Evolutionary conservation across 1,140 invertebrate species (phyloP), one percentile per base, ranked within the genome.

Genomic region (Euglossa dilemma): DNA sequence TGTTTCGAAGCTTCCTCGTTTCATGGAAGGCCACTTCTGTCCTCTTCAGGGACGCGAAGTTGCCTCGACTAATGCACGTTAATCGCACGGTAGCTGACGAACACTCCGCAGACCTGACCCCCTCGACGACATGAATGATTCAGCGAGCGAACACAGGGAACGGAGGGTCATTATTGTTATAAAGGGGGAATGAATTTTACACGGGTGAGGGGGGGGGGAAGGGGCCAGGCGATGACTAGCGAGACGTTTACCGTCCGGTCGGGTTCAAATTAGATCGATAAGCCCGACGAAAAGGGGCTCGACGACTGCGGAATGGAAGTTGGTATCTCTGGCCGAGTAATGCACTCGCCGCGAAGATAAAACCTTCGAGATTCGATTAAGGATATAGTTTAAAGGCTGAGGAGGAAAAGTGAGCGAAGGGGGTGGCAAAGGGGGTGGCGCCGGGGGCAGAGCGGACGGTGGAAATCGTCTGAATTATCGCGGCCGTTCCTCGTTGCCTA

Each of bases 161-260:
- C 67, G 77, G 59, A 86, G 88, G 83, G 81, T 86, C 84, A 88
- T 90, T 90, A 89, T 89, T 87, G 84, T 89, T 89, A 81, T 86
- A 89, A 88, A 83, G 77, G 82, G 64, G 63, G 70, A 77, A 90
- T 89, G 86, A 86, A 90, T 89, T 88, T 87, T 87, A 79, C 83
- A 83, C 76, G 85, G 80, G 43, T 18, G 43, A 67, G 50, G 36
- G n/a, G 18, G 7, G 36, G 20, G 12, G 14, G 28, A 12, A 25
- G 28, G 45, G 45, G 14, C 3, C 45, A 8, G 5, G 11, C 25
- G n/a, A 25, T 54, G 36, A 45, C 61, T 28, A 9, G 54, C 16
- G 25, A 36, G 36, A 8, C 63, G 45, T 57, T 76, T 57, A n/a
- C 1, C 20, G 52, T 9, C 6, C n/a, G 25, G 11, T 47, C 79